Conservation (phyloP, 2,113 vertebrate genomes). For the Oceanodroma tethys region DNA sequence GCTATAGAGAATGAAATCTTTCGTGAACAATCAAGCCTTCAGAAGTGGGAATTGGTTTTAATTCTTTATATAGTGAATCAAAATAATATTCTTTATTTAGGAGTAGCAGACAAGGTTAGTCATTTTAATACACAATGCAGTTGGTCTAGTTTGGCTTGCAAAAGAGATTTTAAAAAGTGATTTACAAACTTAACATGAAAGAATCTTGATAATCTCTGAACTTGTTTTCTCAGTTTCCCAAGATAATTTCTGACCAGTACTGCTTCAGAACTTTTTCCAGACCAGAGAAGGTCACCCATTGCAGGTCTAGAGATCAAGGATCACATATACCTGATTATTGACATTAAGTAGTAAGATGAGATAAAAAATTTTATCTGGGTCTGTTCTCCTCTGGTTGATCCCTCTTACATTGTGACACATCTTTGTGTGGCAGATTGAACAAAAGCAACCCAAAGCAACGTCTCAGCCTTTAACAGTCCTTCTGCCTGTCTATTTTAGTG, state of each 20-base stretch:
- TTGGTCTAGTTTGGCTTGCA: not conserved
- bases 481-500: not conserved
- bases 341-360: not conserved
- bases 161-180: not conserved
- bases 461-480: not conserved
- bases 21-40: not conserved
- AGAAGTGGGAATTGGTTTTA: not conserved
- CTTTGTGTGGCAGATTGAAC: not conserved
- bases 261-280: not conserved
- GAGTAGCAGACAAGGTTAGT: not conserved
- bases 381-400: not conserved
- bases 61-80: not conserved
- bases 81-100: not conserved
- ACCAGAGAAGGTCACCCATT: not conserved
- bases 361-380: not conserved
- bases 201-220: not conserved
- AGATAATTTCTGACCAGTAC: not conserved
- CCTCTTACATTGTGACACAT: not conserved
- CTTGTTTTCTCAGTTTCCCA: not conserved
- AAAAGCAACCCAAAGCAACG: not conserved
- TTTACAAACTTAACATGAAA: not conserved
- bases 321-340: not conserved
- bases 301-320: not conserved
- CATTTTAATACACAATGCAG: not conserved
- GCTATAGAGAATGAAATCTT: not conserved